Evolutionary conservation across 2,113 vertebrate species (phyloP), one percentile per base, ranked within the genome.

Genomic region (Mus spicilegus): DNA sequence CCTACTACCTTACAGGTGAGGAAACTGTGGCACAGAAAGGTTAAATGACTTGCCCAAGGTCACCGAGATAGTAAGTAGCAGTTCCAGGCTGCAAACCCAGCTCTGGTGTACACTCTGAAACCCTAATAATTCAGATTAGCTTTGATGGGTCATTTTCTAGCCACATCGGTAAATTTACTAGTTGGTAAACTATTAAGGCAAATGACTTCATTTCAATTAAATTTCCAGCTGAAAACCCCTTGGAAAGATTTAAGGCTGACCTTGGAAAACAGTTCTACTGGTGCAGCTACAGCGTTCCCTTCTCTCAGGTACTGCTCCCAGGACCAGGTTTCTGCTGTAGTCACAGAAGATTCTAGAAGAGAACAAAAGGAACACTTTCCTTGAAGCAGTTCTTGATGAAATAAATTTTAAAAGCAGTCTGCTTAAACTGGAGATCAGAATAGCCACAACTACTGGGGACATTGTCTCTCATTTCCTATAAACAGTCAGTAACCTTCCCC

Each of bases 241-340:
- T 42, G 56, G 93, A 75, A 58, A 90, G 6, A 2, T 49, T 42
- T 75, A 17, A n/a, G 67, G 54, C 69, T 96, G 46, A 96, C 97
- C 97, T 96, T 96, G 49, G 96, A 93, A 96, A 95, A 96, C 20
- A 97, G 95, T 39, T 95, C 93, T 7, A 88, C 46, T 0, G 95
- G 95, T 2, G 95, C 88, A 1, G 95, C 96, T 8, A 65, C 1
- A 1, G 95, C 87, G 26, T 92, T 90, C 80, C 88, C 70, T 42
- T 96, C 96, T 19, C 87, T 93, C 72, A 96, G 46, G 72, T 95
- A 95, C 69, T 63, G 75, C 2, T 95, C 88, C 97, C 96, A 97
- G 61, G 96, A 95, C 94, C 96, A 95, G 0, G 10, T 7, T 13
- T 90, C 54, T 67, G 9, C 42, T 30, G 51, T 22, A 67, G 81